A percentile compares a stretch with the other conserved stretches of the same genome.
These are phyloP conservation scores for Caenorhabditis angaria DNA, from an alignment of 2,888 invertebrate genomes.

Conservation along the genomic window DNA sequence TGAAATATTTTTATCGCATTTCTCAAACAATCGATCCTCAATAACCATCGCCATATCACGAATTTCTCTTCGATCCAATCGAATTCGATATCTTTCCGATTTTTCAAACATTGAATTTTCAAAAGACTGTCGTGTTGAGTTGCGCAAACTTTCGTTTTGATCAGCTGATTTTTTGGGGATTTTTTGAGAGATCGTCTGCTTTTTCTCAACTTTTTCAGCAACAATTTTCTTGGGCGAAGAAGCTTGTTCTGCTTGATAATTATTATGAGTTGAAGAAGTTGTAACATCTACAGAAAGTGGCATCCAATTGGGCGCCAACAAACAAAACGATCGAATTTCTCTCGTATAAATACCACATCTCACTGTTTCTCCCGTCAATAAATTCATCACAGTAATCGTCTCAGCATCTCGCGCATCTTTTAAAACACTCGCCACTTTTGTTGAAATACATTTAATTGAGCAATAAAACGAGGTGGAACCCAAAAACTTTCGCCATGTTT, in stretches of 20 bases:
- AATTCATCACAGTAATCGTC: slow-evolving; percentile 29
- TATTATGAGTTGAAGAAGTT: not conserved
- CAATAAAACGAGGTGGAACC: slow-evolving; percentile 30
- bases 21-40: slow-evolving; percentile 22
- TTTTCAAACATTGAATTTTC: slow-evolving; percentile 16
- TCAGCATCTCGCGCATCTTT: slow-evolving; percentile 12
- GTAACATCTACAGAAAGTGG: slow-evolving; percentile 7
- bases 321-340: slow-evolving; percentile 31
- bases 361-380: slow-evolving; percentile 26
- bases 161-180: slow-evolving; percentile 34
- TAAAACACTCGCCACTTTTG: slow-evolving; percentile 13
- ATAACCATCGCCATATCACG: slow-evolving; percentile 17
- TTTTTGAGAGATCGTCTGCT: slow-evolving; percentile 11
- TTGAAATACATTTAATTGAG: slow-evolving; percentile 36
- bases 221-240: not conserved
- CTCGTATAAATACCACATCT: slow-evolving; percentile 24
- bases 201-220: no score
- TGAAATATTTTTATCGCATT: slow-evolving; percentile 17
- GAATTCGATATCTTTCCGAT: slow-evolving; percentile 11
- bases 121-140: slow-evolving; percentile 11
- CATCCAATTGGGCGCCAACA: slow-evolving; percentile 36
- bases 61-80: not conserved
- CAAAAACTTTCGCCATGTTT: slow-evolving; percentile 21
- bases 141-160: slow-evolving; percentile 5
- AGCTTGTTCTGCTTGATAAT: slow-evolving; percentile 2